These are phyloP conservation scores for Sminthurinus aureus DNA, from an alignment of 2,888 invertebrate species.

Conservation along the genomic window DNA sequence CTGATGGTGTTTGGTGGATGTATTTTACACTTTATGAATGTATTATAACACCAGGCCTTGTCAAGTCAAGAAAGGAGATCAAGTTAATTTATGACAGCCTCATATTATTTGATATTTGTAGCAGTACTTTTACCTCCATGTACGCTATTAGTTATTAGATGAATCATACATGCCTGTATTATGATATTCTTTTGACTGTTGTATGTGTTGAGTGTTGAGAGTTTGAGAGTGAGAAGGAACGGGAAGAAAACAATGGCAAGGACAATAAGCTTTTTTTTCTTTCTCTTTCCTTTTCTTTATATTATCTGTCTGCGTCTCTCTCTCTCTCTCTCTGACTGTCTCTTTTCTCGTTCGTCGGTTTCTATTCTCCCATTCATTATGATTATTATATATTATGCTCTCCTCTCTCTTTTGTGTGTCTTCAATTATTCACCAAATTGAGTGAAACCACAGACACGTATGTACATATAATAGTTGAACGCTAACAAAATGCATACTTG, in stretches of 20 bases:
- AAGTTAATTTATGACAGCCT: neutral
- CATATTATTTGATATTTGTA: neutral
- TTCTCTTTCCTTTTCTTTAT: neutral
- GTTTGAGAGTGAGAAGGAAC: neutral
- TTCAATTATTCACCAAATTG: neutral
- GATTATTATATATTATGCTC: neutral
- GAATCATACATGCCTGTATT: neutral
- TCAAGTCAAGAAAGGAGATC: conserved; percentile 8
- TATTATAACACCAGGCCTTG: neutral
- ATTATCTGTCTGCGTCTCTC: neutral
- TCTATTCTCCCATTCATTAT: neutral
- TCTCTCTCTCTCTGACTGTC: neutral
- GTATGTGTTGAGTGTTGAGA: neutral
- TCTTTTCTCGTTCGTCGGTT: neutral
- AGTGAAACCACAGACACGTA: neutral
- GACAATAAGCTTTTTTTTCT: neutral
- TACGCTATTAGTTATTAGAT: neutral
- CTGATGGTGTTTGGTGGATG: neutral
- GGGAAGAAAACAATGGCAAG: neutral
- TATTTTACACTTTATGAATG: neutral
- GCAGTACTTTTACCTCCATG: no score
- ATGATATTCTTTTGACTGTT: neutral
- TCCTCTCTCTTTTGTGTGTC: neutral
- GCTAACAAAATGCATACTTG: neutral
- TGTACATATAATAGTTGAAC: neutral